Evolutionary conservation across 2,113 vertebrate genomes (phyloP).

Genomic region (Ginglymostoma cirratum): DNA sequence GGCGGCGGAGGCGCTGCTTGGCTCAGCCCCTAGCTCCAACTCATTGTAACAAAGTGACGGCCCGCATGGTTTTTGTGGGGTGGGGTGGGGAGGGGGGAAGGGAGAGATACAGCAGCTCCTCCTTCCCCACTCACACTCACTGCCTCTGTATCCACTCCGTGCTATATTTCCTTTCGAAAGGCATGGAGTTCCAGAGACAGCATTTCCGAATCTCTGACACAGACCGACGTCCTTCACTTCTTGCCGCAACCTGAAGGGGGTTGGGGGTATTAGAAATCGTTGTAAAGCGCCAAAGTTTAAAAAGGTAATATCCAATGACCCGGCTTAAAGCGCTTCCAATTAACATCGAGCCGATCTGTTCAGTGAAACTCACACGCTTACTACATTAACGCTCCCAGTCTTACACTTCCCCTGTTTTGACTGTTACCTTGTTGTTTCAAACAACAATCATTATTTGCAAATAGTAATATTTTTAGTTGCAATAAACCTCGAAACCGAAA

Average conservation of each 20-base stretch:
- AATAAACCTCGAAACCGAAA: background rate
- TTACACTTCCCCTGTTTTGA: background rate
- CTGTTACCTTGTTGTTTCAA: background rate
- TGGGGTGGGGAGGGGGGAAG: no score
- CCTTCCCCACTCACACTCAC: background rate
- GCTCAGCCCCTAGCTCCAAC: background rate
- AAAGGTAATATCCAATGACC: background rate
- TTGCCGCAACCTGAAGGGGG: background rate
- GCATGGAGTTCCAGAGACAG: background rate
- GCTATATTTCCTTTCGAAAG: background rate
- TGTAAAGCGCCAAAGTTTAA: background rate
- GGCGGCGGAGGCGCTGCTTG: background rate
- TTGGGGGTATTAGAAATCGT: no score
- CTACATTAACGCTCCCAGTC: background rate
- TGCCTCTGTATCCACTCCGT: background rate
- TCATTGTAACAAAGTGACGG: slow-evolving; percentile 10
- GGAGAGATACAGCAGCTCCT: background rate
- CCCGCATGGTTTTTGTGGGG: background rate
- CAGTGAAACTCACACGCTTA: background rate
- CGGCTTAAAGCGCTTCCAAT: background rate
- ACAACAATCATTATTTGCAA: background rate
- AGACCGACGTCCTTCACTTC: background rate
- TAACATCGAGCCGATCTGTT: background rate
- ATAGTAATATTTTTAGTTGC: background rate
- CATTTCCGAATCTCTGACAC: background rate